Evolutionary conservation across 92 coral and sea anemone species (phyloP).

Genomic region (Meandrina meandrites): DNA sequence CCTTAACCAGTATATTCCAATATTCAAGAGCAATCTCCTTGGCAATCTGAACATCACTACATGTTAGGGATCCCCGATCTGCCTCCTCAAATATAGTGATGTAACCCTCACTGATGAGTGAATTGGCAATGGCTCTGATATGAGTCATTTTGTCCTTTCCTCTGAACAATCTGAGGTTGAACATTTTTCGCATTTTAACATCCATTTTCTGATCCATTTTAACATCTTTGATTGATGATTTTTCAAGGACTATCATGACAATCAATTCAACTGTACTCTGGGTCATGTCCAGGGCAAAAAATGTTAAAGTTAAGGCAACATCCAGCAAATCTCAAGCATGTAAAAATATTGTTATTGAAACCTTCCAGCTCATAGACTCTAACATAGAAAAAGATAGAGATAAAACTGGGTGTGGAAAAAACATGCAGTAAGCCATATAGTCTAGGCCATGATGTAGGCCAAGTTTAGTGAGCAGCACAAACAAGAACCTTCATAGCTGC

Average conservation of each 20-base stretch:
- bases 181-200: constrained; percentile 9
- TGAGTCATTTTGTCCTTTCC: constrained; percentile 18
- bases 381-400: too few relatives aligned
- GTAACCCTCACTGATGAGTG: constrained; percentile 22
- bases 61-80: neutral
- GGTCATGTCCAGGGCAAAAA: constrained; percentile 12
- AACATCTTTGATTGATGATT: constrained; percentile 12
- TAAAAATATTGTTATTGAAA: too few relatives aligned
- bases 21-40: neutral
- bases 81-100: constrained; percentile 4
- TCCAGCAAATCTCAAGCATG: too few relatives aligned
- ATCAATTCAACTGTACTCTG: constrained; percentile 26
- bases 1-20: neutral
- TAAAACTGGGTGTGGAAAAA: too few relatives aligned
- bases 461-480: too few relatives aligned
- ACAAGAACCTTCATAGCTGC: too few relatives aligned
- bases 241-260: constrained; percentile 14
- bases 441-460: too few relatives aligned
- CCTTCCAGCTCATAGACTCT: too few relatives aligned
- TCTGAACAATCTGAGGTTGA: constrained; percentile 13
- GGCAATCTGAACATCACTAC: constrained; percentile 1
- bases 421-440: too few relatives aligned
- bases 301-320: too few relatives aligned
- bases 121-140: constrained; percentile 18
- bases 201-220: constrained; percentile 28